phyloP scores from a whole-genome alignment of 2,113 vertebrate species.

The Paralichthys olivaceus region DNA sequence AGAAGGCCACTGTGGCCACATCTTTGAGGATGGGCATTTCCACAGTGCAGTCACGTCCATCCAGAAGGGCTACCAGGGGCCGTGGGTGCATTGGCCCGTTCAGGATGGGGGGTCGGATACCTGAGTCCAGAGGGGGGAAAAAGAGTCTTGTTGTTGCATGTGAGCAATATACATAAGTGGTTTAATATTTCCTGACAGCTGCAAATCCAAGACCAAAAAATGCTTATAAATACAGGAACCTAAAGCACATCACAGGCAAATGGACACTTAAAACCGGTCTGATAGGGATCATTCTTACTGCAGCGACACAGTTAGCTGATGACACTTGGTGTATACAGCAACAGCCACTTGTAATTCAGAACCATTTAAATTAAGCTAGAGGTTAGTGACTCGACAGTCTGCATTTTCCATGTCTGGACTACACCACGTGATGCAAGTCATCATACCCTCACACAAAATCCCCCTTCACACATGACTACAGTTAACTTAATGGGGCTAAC shows the following conservation, averaged over 20 bases:
- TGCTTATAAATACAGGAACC: background rate
- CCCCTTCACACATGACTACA: slow-evolving; percentile 33
- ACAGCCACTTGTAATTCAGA: slow-evolving; percentile 17
- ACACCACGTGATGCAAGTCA: slow-evolving; percentile 17
- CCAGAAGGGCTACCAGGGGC: slow-evolving; percentile 90
- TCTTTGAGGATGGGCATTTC: slow-evolving; percentile 95
- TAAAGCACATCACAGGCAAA: background rate
- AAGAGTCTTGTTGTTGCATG: background rate
- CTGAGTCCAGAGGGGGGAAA: slow-evolving; percentile 63
- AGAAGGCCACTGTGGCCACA: slow-evolving; percentile 92
- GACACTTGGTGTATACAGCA: background rate
- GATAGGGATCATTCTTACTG: background rate
- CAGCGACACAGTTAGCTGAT: slow-evolving; percentile 6
- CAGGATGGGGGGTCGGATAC: slow-evolving; percentile 90
- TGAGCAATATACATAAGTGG: background rate
- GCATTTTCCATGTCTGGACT: slow-evolving; percentile 40
- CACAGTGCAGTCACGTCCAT: slow-evolving; percentile 92
- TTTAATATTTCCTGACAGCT: background rate
- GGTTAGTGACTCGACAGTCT: slow-evolving; percentile 42
- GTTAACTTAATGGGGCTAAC: slow-evolving; percentile 29
- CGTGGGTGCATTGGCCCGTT: slow-evolving; percentile 92
- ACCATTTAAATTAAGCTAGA: slow-evolving; percentile 2
- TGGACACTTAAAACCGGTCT: background rate
- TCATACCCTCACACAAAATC: slow-evolving; percentile 30
- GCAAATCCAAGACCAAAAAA: background rate